These are phyloP conservation scores for Bombus terrestris DNA, from an alignment of 1,140 invertebrate genomes.

Conservation along the genomic window DNA sequence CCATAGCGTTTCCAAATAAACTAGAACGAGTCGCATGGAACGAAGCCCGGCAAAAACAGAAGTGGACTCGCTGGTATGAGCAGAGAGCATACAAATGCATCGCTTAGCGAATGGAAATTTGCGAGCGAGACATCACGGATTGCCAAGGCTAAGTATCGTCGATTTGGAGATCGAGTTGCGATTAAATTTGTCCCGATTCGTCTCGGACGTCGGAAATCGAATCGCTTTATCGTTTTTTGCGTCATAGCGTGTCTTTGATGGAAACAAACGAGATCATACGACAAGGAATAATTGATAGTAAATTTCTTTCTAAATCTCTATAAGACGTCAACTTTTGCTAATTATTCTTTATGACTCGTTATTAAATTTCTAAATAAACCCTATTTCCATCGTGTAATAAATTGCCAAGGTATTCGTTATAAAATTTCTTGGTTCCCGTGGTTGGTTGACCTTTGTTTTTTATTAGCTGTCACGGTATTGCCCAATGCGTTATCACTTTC, in stretches of 20 bases:
- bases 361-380: neutral
- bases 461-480: slow-evolving; percentile 41
- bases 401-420: neutral
- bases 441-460: neutral
- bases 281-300: neutral
- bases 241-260: neutral
- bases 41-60: slow-evolving; percentile 67
- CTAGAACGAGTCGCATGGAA: slow-evolving; percentile 65
- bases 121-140: slow-evolving; percentile 43
- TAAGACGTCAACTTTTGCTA: no score
- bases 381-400: neutral
- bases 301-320: neutral
- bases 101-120: slow-evolving; percentile 43
- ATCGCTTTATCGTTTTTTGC: no score
- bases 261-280: neutral
- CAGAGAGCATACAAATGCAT: slow-evolving; percentile 68
- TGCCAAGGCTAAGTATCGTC: neutral
- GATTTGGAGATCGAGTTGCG: slow-evolving; percentile 50
- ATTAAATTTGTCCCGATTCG: slow-evolving; percentile 46
- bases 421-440: neutral
- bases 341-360: neutral
- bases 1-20: slow-evolving; percentile 65
- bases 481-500: slow-evolving; percentile 45
- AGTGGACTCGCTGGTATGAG: slow-evolving; percentile 56
- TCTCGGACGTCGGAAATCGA: neutral